Evolutionary conservation across 23 tunicate species (phyloP).

Genomic region (Corella eumyota): DNA sequence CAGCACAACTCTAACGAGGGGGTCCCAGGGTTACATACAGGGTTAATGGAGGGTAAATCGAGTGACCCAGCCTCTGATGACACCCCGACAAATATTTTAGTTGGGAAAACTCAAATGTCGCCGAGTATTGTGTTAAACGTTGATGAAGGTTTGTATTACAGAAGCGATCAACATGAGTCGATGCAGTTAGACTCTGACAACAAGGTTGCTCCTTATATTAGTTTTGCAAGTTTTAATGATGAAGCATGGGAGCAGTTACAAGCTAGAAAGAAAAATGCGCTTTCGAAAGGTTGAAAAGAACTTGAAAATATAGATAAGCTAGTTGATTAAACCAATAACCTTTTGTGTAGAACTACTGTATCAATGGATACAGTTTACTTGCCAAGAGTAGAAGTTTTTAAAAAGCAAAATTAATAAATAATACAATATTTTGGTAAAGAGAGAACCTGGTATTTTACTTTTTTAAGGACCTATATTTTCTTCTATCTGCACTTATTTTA

Average conservation of each 20-base stretch:
- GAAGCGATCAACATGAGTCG: conserved; percentile 28
- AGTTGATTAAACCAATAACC: no score
- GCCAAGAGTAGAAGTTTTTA: no score
- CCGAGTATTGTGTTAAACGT: background rate
- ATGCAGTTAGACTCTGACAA: conserved; percentile 41
- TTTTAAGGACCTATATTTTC: no score
- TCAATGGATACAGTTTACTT: no score
- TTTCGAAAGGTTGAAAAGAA: no score
- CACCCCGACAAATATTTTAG: conserved; percentile 58
- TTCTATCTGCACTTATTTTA: no score
- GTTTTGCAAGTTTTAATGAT: conserved; percentile 54
- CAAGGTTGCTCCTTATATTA: conserved; percentile 53
- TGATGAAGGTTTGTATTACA: conserved; percentile 7
- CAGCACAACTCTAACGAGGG: background rate
- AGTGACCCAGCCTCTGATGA: conserved; percentile 44
- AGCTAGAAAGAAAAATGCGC: conserved; percentile 16
- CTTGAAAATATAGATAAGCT: no score
- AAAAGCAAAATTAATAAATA: no score
- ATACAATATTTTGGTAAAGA: no score
- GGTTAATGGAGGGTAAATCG: conserved; percentile 1
- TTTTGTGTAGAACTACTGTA: no score
- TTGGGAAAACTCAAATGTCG: background rate
- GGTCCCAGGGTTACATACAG: background rate
- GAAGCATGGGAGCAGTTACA: conserved; percentile 36
- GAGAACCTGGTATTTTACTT: no score